These are phyloP conservation scores for Drosophila triauraria DNA, from an alignment of 1,140 invertebrate genomes.

Conservation along the genomic window DNA sequence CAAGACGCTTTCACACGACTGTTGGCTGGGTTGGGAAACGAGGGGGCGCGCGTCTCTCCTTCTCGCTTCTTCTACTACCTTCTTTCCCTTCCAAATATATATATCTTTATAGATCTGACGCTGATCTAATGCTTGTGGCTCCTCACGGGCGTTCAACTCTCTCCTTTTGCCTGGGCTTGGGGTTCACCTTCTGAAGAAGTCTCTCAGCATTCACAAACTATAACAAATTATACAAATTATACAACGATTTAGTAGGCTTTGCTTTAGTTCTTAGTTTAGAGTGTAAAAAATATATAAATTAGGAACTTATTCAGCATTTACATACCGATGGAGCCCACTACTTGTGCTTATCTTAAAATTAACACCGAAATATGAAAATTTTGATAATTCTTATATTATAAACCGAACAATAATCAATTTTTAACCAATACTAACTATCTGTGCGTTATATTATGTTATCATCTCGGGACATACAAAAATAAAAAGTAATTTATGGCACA, in stretches of 20 bases:
- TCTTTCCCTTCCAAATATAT: neutral
- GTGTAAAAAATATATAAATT: no score
- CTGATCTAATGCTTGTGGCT: constrained; percentile 1
- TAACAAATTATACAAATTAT: neutral
- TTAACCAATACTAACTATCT: neutral
- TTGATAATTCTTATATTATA: neutral
- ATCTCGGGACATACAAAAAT: neutral
- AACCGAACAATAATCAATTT: neutral
- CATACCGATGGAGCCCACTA: no score
- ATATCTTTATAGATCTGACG: neutral
- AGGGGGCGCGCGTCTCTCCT: constrained; percentile 30
- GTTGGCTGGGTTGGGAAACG: constrained; percentile 48
- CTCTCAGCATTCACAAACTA: constrained; percentile 1
- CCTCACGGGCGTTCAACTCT: neutral
- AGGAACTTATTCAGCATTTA: no score
- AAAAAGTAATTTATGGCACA: neutral
- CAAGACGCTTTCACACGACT: constrained; percentile 61
- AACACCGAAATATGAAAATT: neutral
- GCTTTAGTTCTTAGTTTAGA: neutral
- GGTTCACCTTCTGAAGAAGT: neutral
- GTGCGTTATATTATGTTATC: no score
- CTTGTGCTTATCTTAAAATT: no score
- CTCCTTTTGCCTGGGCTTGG: neutral
- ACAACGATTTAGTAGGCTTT: neutral
- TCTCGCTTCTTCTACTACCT: constrained; percentile 21